These are phyloP conservation scores for Cheilosia soror DNA, from an alignment of 2,888 invertebrate species.

Conservation along the genomic window DNA sequence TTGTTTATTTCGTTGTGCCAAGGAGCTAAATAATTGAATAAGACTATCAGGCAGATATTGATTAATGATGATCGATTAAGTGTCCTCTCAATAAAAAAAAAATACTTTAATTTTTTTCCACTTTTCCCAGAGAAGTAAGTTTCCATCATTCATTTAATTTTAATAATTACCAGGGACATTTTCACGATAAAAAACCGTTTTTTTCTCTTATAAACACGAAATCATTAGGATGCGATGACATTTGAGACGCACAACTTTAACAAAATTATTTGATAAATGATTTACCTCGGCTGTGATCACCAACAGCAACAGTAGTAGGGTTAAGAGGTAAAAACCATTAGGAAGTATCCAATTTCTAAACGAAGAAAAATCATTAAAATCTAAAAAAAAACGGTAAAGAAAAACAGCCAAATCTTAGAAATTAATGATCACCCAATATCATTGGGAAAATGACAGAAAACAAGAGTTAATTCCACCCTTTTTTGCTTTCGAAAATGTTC, in stretches of 20 bases:
- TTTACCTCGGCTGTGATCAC: slow-evolving; percentile 13
- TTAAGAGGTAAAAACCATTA: slow-evolving; percentile 71
- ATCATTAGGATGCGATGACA: slow-evolving; percentile 72
- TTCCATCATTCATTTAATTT: slow-evolving; percentile 69
- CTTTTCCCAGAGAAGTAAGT: slow-evolving; percentile 62
- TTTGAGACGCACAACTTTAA: slow-evolving; percentile 49
- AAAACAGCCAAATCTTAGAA: slow-evolving; percentile 31
- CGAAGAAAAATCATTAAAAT: slow-evolving; percentile 25
- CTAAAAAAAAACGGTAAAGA: slow-evolving; percentile 22
- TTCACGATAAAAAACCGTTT: slow-evolving; percentile 30
- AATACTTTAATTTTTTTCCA: neutral
- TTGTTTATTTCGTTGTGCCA: no score
- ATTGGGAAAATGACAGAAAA: slow-evolving; percentile 67
- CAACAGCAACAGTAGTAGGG: slow-evolving; percentile 37
- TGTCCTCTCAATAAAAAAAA: slow-evolving; percentile 26
- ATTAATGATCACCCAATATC: slow-evolving; percentile 69
- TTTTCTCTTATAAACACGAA: slow-evolving; percentile 3
- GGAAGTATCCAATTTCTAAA: slow-evolving; percentile 61
- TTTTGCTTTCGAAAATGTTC: slow-evolving; percentile 46
- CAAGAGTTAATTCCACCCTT: slow-evolving; percentile 66
- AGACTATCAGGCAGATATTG: slow-evolving; percentile 13
- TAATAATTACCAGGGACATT: slow-evolving; percentile 57
- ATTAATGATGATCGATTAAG: slow-evolving; percentile 72
- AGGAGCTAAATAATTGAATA: no score
- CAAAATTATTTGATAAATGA: slow-evolving; percentile 64